These are phyloP conservation scores for Agrenia bidenticulata DNA, from an alignment of 2,888 invertebrate species.

Conservation along the genomic window DNA sequence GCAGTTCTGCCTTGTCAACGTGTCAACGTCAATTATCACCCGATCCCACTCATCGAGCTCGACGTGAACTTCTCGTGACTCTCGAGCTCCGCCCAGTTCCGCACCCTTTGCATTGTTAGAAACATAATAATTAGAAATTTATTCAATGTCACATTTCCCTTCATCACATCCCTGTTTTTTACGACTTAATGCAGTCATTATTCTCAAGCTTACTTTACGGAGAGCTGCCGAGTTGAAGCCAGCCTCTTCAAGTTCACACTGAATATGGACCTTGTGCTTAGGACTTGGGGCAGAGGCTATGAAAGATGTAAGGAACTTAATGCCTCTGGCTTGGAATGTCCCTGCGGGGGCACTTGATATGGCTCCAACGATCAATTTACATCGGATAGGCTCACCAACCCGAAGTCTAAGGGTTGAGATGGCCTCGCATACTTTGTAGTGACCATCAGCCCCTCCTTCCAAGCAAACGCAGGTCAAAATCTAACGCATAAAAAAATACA, in stretches of 20 bases:
- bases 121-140: conserved; percentile 3
- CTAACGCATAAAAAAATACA: conserved; percentile 57
- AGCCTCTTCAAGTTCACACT: conserved; percentile 80
- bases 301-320: conserved; percentile 76
- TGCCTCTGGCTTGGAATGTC: conserved; percentile 70
- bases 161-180: too few species aligned
- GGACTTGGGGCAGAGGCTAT: conserved; percentile 65
- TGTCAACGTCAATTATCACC: conserved; percentile 50
- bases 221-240: conserved; percentile 66
- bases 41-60: conserved; percentile 52
- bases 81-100: conserved; percentile 50
- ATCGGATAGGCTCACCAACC: conserved; percentile 89
- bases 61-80: conserved; percentile 47
- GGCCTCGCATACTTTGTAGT: conserved; percentile 84
- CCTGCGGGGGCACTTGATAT: conserved; percentile 50
- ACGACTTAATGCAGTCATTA: background rate
- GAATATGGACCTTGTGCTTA: conserved; percentile 78
- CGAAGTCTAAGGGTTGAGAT: conserved; percentile 82
- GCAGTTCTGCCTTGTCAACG: conserved; percentile 50
- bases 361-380: conserved; percentile 78
- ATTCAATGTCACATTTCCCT: background rate
- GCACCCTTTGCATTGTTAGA: conserved; percentile 39
- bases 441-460: conserved; percentile 68
- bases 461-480: conserved; percentile 79
- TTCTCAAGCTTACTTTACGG: conserved; percentile 56